Evolutionary conservation across 2,888 invertebrate genomes (phyloP).

Genomic region (Brachylomia viminalis): DNA sequence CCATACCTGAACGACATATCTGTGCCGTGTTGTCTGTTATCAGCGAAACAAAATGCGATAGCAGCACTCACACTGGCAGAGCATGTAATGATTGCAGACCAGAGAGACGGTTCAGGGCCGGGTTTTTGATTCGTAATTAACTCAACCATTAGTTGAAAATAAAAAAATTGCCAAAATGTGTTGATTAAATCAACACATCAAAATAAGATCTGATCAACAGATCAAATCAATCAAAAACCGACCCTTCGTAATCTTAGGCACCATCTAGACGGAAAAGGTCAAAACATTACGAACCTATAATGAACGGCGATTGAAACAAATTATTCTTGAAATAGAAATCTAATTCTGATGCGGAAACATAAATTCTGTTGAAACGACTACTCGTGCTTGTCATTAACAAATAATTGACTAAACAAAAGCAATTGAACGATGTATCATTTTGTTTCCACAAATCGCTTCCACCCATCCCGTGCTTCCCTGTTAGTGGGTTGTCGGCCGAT

Average conservation of each 20-base stretch:
- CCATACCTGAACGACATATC: constrained; percentile 23
- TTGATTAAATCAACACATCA: too few relatives aligned
- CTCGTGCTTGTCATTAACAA: constrained; percentile 28
- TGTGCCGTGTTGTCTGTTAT: constrained; percentile 21
- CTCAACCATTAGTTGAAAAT: too few relatives aligned
- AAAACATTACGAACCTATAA: constrained; percentile 13
- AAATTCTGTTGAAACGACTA: constrained; percentile 11
- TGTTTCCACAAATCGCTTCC: constrained; percentile 54
- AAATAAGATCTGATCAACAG: too few relatives aligned
- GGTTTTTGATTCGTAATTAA: too few relatives aligned
- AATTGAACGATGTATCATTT: constrained; percentile 44
- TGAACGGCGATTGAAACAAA: constrained; percentile 24
- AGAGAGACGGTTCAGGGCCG: background rate
- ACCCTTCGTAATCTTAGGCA: constrained; percentile 25
- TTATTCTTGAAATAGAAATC: constrained; percentile 32
- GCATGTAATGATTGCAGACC: constrained; percentile 3
- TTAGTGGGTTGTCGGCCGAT: constrained; percentile 40
- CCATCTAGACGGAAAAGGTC: constrained; percentile 14
- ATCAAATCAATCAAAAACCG: too few relatives aligned
- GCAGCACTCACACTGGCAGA: constrained; percentile 9
- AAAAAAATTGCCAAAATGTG: too few relatives aligned
- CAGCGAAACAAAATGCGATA: constrained; percentile 30
- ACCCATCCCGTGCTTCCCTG: constrained; percentile 43
- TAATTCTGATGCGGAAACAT: constrained; percentile 16
- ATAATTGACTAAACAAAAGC: constrained; percentile 35